Base-by-base conservation (phyloP, 2,113 vertebrate species). In the Guaruba guarouba region DNA sequence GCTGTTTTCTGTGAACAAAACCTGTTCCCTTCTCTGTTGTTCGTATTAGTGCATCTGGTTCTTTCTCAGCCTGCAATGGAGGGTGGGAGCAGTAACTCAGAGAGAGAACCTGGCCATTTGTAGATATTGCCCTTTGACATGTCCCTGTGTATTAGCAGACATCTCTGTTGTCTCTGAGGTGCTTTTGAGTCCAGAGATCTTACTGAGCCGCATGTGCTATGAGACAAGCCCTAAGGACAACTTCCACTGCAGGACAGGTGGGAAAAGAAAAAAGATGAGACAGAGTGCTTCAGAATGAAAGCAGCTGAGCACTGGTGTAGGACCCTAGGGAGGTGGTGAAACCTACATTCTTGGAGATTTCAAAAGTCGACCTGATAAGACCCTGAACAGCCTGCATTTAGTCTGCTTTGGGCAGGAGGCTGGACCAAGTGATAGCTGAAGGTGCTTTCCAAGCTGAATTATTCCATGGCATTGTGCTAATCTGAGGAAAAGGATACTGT, bases 1-100 rank as follows among this genome's bases (percentile, higher is more conserved):
- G 54, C 46, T 70, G 61, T 85, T 85, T 92, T 77, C 84, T 80
- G 61, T 51, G 75, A 67, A 69, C 77, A 82, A 92, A 87, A 67
- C 18, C 35, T 91, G 52, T 64, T 84, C 43, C 31, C 16, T 35
- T 94, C 44, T 91, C 43, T 92, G 63, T 57, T 73, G 63, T 84
- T 96, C 55, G 39, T 91, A 3, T 75, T 52, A 13, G 18, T 73
- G 69, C 3, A 1, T 91, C 55, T 92, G 66, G 33, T 61, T 92
- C 46, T 61, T 92, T 57, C n/a, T 70, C 57, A 35, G 43, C 54
- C 61, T 77, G 18, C 35, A 33, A 3, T n/a, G 74, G 49, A 28
- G 11, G 0, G 5, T 7, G 41, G n/a, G 41, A 94, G 23, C 78
- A 66, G 22, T 39, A 41, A 8, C 8, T 9, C 79, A 39, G 49